Evolutionary conservation across 2,797 vertebrate genomes (phyloP).

Genomic region (Sebastes matsubarae): DNA sequence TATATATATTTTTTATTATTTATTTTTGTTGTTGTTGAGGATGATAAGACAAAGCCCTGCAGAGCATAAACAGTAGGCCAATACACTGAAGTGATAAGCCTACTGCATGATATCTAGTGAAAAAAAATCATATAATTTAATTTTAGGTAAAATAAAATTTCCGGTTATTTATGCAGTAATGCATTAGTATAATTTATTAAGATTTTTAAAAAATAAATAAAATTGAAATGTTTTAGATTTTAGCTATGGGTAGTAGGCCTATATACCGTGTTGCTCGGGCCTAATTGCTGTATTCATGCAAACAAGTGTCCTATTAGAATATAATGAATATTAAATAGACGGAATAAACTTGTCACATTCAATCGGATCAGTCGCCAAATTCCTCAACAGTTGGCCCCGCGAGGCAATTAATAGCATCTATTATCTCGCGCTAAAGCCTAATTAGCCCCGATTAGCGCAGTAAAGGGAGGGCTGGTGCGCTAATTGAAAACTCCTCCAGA

Average conservation of each 20-base stretch:
- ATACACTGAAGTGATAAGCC: not conserved
- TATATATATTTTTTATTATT: not conserved
- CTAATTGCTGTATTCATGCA: conserved; percentile 60
- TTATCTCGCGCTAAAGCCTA: conserved; percentile 82
- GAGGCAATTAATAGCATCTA: conserved; percentile 84
- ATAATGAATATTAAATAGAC: conserved; percentile 76
- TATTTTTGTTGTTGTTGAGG: not conserved
- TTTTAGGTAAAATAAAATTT: not conserved
- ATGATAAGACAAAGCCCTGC: not conserved
- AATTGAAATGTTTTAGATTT: not conserved
- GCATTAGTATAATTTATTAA: not conserved
- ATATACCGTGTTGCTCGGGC: conserved; percentile 43
- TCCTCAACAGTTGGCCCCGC: conserved; percentile 80
- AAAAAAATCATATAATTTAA: not conserved
- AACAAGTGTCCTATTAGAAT: conserved; percentile 77
- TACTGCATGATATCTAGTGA: not conserved
- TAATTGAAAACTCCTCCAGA: conserved; percentile 82
- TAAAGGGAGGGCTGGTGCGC: conserved; percentile 38
- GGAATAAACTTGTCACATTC: conserved; percentile 76
- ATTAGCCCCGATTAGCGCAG: conserved; percentile 82
- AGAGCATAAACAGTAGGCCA: not conserved
- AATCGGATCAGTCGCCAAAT: conserved; percentile 76
- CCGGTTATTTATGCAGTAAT: not conserved
- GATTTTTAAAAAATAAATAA: not conserved
- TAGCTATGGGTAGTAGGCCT: not conserved